Evolutionary conservation across 2,797 vertebrate species (phyloP).

Genomic region (Carapus acus): DNA sequence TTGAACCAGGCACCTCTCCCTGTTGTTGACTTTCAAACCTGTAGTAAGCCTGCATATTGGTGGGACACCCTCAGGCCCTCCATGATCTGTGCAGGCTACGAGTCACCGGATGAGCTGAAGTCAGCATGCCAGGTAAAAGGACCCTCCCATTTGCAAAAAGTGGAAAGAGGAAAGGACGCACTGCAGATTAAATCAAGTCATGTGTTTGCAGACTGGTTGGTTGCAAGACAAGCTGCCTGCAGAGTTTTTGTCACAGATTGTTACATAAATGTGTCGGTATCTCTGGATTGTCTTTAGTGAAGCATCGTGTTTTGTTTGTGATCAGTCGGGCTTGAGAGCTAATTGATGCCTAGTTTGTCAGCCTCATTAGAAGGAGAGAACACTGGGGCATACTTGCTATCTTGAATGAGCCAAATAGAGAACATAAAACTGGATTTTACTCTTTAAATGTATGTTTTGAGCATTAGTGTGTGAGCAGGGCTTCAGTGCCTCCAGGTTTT

Average conservation of each 20-base stretch:
- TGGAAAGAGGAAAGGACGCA: not conserved
- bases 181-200: too few relatives aligned
- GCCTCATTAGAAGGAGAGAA: constrained; percentile 35
- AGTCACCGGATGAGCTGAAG: constrained; percentile 71
- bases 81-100: constrained; percentile 72
- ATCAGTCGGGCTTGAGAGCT: constrained; percentile 50
- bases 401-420: constrained; percentile 17
- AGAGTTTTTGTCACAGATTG: constrained; percentile 3
- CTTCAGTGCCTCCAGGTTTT: too few relatives aligned
- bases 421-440: too few relatives aligned
- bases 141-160: not conserved
- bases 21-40: constrained; percentile 65
- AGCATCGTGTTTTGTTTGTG: constrained; percentile 53
- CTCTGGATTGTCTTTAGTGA: constrained; percentile 27
- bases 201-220: not conserved
- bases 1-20: constrained; percentile 70
- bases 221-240: not conserved
- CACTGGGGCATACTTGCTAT: constrained; percentile 26
- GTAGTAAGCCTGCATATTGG: constrained; percentile 71
- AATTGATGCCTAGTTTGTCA: constrained; percentile 24
- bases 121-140: constrained; percentile 71
- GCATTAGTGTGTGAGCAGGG: too few relatives aligned
- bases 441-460: too few relatives aligned
- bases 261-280: constrained; percentile 23
- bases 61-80: constrained; percentile 64